Base-by-base conservation (phyloP, 1,140 invertebrate species). In the Meteorus sp. region DNA sequence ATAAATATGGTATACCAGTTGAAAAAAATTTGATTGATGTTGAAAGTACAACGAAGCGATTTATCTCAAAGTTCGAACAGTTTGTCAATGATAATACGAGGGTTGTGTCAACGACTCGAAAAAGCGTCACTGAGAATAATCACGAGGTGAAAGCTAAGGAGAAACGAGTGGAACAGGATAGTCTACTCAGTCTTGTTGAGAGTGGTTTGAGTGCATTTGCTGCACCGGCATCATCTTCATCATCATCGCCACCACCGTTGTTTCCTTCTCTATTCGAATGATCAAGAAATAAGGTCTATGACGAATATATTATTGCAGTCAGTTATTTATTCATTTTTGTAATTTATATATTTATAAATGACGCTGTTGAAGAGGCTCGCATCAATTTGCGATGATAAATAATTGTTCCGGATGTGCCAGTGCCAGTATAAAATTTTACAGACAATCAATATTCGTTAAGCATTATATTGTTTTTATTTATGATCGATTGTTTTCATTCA, bases 1-100 rank as follows among this genome's bases (percentile, higher is more conserved):
- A 73, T 52, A 73, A 78, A 15, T 71, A 81, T 43, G 75, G 75
- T 0, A 23, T 66, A 9, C 69, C 72, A 0, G 22, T 71, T 1
- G 60, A 65, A 31, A 63, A 63, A 13, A 71, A 67, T 57, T 69
- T 68, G 13, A 71, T 69, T 9, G n/a, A n/a, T n/a, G 8, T 9
- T 1, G 65, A 60, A 11, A 62, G 19, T 13, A 59, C 44, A 4
- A 72, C 66, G 0, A 55, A 60, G n/a, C 57, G 60, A 8, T 64
- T 60, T 6, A 41, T 72, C 2, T 72, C 72, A 0, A 71, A 72
- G 23, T 62, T 72, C 48, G 71, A 74, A 19, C 67, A 74, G 39
- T 58, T 74, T 48, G 52, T 74, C 17, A 65, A 60, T 15, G 66
- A 73, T 25, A 73, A 69, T 22, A 69, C 67, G n/a, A 71, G 60